Evolutionary conservation across 1,140 invertebrate species (phyloP).

Genomic region (Popillia japonica): DNA sequence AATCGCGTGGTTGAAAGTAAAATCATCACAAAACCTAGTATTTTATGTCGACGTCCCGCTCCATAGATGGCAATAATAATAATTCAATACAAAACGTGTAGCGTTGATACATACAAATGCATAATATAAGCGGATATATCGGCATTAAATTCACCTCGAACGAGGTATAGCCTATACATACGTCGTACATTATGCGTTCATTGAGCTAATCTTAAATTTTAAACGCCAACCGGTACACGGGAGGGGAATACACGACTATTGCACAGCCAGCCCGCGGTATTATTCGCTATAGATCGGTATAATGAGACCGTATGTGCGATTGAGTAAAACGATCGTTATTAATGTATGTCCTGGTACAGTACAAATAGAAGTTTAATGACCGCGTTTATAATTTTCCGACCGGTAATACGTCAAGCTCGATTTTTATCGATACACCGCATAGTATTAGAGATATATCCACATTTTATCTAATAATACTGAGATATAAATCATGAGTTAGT

Average conservation of each 20-base stretch:
- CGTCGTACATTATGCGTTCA: background rate
- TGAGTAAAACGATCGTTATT: background rate
- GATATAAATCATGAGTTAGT: background rate
- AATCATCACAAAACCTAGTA: background rate
- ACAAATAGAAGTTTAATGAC: conserved; percentile 11
- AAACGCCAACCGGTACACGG: background rate
- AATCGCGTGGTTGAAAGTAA: background rate
- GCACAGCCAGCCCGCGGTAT: background rate
- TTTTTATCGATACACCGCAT: background rate
- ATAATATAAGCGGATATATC: background rate
- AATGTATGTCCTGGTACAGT: background rate
- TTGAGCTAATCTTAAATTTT: background rate
- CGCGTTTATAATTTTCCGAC: background rate
- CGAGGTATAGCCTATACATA: background rate
- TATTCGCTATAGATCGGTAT: background rate
- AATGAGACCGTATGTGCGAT: conserved; percentile 5
- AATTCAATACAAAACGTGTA: background rate
- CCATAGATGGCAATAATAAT: conserved; percentile 1
- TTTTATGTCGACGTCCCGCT: background rate
- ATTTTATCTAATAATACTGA: background rate
- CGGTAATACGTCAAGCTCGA: background rate
- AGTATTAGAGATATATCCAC: background rate
- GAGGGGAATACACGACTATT: background rate
- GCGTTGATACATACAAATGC: conserved; percentile 5
- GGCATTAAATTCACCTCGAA: conserved; percentile 9